Evolutionary conservation across 2,113 vertebrate genomes (phyloP).

Genomic region (Brachypteracias leptosomus): DNA sequence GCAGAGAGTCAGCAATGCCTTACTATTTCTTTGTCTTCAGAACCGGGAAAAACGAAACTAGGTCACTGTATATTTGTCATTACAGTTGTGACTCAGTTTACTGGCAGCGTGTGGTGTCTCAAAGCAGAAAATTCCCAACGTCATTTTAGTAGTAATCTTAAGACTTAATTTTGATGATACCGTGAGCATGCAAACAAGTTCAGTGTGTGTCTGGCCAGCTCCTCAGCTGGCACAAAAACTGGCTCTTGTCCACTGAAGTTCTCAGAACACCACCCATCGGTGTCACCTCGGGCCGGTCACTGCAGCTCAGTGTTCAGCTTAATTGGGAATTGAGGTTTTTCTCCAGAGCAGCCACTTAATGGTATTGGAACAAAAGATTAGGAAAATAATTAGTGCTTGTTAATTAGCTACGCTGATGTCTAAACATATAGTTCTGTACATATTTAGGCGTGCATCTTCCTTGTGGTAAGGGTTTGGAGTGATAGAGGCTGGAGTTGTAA

Average conservation of each 20-base stretch:
- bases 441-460: conserved; percentile 25
- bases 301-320: not conserved
- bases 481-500: conserved; percentile 8
- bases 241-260: not conserved
- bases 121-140: conserved; percentile 20
- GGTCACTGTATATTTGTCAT: conserved; percentile 47
- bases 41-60: conserved; percentile 53
- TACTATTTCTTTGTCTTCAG: conserved; percentile 35
- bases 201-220: not conserved
- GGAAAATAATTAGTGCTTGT: conserved; percentile 41
- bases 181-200: conserved; percentile 3
- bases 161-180: not conserved
- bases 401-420: conserved; percentile 41
- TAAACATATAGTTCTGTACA: conserved; percentile 45
- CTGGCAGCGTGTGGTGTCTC: conserved; percentile 7
- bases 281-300: not conserved
- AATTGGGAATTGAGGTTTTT: conserved; percentile 34
- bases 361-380: conserved; percentile 62
- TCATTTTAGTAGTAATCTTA: not conserved
- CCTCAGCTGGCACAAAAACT: conserved; percentile 4
- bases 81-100: conserved; percentile 61
- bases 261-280: not conserved
- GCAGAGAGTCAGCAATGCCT: conserved; percentile 22
- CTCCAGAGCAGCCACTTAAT: conserved; percentile 47
- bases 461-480: conserved; percentile 5